Evolutionary conservation across 1,140 invertebrate genomes (phyloP), one percentile per base, ranked within the genome.

Genomic region (Andrena cerasifolii): DNA sequence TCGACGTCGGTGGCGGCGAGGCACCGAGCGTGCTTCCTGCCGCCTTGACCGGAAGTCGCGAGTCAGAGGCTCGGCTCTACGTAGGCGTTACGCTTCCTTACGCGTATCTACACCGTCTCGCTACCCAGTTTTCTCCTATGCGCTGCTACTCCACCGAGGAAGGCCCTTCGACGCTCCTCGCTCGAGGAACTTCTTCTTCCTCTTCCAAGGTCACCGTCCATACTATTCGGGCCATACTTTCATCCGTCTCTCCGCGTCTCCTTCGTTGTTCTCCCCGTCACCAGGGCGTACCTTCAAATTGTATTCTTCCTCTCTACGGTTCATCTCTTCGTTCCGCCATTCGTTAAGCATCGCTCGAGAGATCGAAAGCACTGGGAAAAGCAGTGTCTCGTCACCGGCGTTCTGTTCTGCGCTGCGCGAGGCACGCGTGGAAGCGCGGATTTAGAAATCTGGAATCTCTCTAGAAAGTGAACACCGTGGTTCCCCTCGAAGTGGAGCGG

Each of bases 21-120:
- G 84, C 85, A 86, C 81, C 75, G 84, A 86, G 85, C 85, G 85
- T 86, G 82, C 85, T 86, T 86, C 85, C 85, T 86, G 85, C 84
- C 67, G 6, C 83, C 81, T 86, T 86, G 85, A 86, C 85, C 85
- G 85, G 85, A 86, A 86, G 85, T 86, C 84, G 85, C 85, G 85
- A 86, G 84, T 86, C 85, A 86, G 84, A 86, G 84, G 84, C 84
- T 85, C 84, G 84, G 84, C 83, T 86, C 84, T 86, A 86, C 79
- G 84, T 86, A 82, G 83, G 83, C 84, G 84, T 86, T 86, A 86
- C 84, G 84, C 84, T 86, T 86, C 84, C 84, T 86, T 86, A 86
- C 84, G 84, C 84, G 84, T 86, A 86, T 82, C 84, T 82, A 86
- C 83, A 79, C 83, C 83, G 83, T 85, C 83, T 85, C 83, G 83